These are phyloP conservation scores for Cotesia typhae DNA, from an alignment of 1,140 invertebrate genomes.

Conservation along the genomic window DNA sequence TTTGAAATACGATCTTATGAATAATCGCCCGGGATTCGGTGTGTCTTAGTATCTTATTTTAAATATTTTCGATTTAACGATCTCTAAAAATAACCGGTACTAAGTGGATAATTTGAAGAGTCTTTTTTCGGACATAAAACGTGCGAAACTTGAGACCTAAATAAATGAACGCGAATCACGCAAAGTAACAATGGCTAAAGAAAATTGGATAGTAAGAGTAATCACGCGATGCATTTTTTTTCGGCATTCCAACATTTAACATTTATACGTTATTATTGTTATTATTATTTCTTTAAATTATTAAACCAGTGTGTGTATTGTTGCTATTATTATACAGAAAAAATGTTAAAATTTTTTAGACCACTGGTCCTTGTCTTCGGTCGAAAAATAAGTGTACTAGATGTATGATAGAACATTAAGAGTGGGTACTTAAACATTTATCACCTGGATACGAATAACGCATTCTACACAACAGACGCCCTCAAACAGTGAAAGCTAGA, in stretches of 20 bases:
- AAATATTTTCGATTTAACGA: constrained; percentile 24
- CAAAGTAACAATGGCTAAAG: no score
- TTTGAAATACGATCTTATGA: constrained; percentile 14
- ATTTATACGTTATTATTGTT: constrained; percentile 18
- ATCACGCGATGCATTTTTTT: constrained; percentile 31
- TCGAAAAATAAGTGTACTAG: no score
- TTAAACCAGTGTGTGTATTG: no score
- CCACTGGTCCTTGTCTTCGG: no score
- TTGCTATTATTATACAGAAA: no score
- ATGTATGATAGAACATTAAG: not conserved
- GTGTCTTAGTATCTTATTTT: constrained; percentile 3
- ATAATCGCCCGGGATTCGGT: not conserved
- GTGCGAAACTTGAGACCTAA: constrained; percentile 12
- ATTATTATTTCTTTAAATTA: not conserved
- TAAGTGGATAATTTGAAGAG: constrained; percentile 25
- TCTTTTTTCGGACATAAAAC: constrained; percentile 12
- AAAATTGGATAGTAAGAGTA: constrained; percentile 6
- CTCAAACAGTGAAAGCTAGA: constrained; percentile 33
- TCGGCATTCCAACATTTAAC: not conserved
- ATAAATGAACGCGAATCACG: constrained; percentile 34
- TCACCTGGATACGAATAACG: constrained; percentile 3
- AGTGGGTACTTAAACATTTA: no score
- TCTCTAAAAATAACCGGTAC: constrained; percentile 30
- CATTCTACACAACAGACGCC: constrained; percentile 10
- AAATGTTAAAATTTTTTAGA: no score